Evolutionary conservation across 2,888 invertebrate species (phyloP), one percentile per base, ranked within the genome.

Genomic region (Epinotia bilunana): DNA sequence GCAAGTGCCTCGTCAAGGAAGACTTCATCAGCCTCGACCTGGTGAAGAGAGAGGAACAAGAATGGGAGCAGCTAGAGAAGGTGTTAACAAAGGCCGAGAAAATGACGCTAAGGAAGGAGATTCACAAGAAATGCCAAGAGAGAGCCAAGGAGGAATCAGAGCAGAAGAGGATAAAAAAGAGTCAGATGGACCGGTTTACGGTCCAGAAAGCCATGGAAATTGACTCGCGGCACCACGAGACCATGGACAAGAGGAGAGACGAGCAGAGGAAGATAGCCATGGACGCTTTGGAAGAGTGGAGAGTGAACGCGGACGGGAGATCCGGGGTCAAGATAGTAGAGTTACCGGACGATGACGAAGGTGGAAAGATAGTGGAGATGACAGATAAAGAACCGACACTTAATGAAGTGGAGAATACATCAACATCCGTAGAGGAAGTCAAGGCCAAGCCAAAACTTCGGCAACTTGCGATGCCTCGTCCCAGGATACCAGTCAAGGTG

Each of bases 11-110:
- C 3, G 88, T 97, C 46, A 94, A 95, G 60, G 94, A 96, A 64
- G 94, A 95, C 43, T 90, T 95, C 69, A 95, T 97, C 23, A 86
- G 96, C 18, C 95, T 97, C 83, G 96, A 96, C 85, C 91, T 98
- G 73, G 87, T 90, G 58, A 98, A 98, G 90, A 84, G 83, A 46
- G 94, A 95, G 53, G 86, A 90, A 33, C 84, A 84, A 23, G 80
- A 91, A 72, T 97, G 97, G 97, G 92, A 94, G 18, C 80, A 78
- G 61, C 86, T 97, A 63, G 95, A 95, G 83, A 92, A 94, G 77
- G 86, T 94, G 13, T 82, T 96, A 58, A 89, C 92, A 0, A 96
- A 95, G 83, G 87, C 90, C 43, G 95, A 95, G 77, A 95, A 95
- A 83, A 89, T 91, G 79, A 87, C 91, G 78, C 80, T 95, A 70